Evolutionary conservation across 2,888 invertebrate genomes (phyloP), one percentile per base, ranked within the genome.

Genomic region (Scaptomyza cyrtandrae): DNA sequence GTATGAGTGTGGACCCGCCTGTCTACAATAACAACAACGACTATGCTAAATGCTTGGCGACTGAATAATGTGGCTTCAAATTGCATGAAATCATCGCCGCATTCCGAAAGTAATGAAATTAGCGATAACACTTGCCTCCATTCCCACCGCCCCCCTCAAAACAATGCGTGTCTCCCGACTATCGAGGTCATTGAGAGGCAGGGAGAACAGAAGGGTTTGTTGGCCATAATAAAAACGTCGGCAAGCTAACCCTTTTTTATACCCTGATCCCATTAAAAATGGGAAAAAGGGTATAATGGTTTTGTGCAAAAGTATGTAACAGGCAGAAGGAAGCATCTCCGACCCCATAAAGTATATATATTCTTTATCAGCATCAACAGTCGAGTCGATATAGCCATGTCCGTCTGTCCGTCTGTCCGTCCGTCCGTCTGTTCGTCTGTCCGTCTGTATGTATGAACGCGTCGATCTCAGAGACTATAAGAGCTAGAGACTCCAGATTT

Each of bases 61-160:
- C 82, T 87, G 75, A 84, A 84, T 86, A 86, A 88, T 85, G 80
- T 72, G 70, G 81, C 81, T 83, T 83, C 84, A 86, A 88, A 88
- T 89, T 87, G 88, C 89, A 89, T 89, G 87, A 89, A 88, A 89
- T 87, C 86, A 89, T 89, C 84, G 84, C 65, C 76, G 75, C 85
- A 87, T 87, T 83, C 83, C 83, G 67, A 68, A 79, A 76, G 75
- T 89, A 88, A 88, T 87, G 89, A 87, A 88, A 89, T 88, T 88
- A 89, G 82, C 72, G 70, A 55, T 59, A 69, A 50, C 37, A 73
- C 60, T 58, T 57, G 35, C 60, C 55, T 10, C 6, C 33, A 9
- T 9, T 29, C n/a, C n/a, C n/a, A n/a, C n/a, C n/a, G 27, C 5
- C 16, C 41, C 10, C 16, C 9, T 16, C 1, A 3, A 41, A 35